These are phyloP conservation scores for Pollimyrus isidori DNA, from an alignment of 2,113 vertebrate species.

Conservation along the genomic window DNA sequence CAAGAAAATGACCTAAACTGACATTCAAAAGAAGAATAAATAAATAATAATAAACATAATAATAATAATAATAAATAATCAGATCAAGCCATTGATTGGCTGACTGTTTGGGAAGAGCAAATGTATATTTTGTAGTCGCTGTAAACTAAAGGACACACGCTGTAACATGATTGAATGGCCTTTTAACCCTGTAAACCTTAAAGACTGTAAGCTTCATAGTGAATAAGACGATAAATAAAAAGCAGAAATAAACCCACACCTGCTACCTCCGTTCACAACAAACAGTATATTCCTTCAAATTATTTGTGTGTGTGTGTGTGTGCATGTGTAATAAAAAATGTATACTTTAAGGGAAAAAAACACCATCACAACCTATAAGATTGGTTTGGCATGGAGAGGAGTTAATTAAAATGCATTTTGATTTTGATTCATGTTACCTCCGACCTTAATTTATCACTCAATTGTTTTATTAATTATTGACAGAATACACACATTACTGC, in stretches of 20 bases:
- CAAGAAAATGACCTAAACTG: constrained; percentile 64
- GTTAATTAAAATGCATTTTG: not conserved
- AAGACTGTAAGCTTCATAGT: not conserved
- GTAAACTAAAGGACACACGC: not conserved
- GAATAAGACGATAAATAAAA: not conserved
- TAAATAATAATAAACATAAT: not conserved
- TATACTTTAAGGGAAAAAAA: no score
- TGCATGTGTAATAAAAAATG: no score
- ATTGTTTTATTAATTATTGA: not conserved
- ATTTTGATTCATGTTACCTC: not conserved
- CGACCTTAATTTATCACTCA: not conserved
- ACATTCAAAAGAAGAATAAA: constrained; percentile 42
- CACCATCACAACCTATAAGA: no score
- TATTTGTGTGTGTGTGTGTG: no score
- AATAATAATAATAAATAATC: not conserved
- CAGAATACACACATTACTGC: not conserved
- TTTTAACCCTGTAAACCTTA: not conserved
- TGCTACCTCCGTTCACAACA: not conserved
- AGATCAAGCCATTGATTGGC: constrained; percentile 30
- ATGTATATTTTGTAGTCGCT: constrained; percentile 18
- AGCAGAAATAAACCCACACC: not conserved
- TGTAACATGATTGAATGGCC: not conserved
- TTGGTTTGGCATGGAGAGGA: no score
- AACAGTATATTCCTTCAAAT: not conserved
- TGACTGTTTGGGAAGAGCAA: constrained; percentile 44